phyloP scores from a whole-genome alignment of 2,797 vertebrate genomes.

The Chelon auratus region DNA sequence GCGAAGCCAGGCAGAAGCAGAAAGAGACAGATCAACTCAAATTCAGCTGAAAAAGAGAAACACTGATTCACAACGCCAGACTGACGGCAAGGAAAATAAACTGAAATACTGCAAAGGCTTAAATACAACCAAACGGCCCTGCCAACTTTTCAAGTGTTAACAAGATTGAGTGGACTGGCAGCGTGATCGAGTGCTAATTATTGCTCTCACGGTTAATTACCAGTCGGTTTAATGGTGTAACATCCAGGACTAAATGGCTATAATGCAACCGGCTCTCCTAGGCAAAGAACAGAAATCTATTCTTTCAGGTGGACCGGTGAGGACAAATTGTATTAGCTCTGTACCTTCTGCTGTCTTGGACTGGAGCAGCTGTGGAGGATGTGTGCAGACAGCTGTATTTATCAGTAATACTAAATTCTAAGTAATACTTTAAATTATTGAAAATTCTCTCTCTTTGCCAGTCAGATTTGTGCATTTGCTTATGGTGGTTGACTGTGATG shows the following conservation, averaged over 20 bases:
- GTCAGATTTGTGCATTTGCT: not conserved
- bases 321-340: not conserved
- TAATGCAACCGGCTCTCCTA: not conserved
- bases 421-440: too few relatives aligned
- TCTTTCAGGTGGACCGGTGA: not conserved
- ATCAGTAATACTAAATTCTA: not conserved
- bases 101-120: not conserved
- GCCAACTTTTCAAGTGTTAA: slow-evolving; percentile 9
- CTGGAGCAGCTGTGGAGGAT: not conserved
- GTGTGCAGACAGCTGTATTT: not conserved
- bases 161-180: not conserved
- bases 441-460: not conserved
- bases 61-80: slow-evolving; percentile 8
- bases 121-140: not conserved
- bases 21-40: slow-evolving; percentile 6
- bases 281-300: not conserved
- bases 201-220: not conserved
- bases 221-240: not conserved
- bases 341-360: not conserved
- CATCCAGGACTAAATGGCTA: not conserved
- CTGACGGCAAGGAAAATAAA: not conserved
- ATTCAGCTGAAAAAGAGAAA: slow-evolving; percentile 21
- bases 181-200: not conserved
- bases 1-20: slow-evolving; percentile 5
- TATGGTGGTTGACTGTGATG: slow-evolving; percentile 2